A percentile compares a stretch with the other conserved stretches of the same genome.
Conservation (phyloP, 1,140 invertebrate species). For the Nasonia vitripennis region DNA sequence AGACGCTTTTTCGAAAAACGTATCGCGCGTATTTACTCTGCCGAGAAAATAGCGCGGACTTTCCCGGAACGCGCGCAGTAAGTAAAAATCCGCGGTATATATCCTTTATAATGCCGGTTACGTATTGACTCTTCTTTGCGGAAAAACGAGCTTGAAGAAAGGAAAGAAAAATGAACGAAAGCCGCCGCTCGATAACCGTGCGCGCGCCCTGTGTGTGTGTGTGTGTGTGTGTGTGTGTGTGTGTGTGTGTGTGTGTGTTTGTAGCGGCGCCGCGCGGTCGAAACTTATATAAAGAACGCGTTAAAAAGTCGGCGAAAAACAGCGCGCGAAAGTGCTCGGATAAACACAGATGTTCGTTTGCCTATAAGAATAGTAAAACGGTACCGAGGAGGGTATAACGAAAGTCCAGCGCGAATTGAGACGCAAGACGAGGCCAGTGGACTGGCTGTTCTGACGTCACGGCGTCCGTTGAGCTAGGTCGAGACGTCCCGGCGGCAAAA, state of each 20-base stretch:
- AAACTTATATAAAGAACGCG: constrained; percentile 12
- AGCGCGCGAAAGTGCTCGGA: background rate
- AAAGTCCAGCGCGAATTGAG: background rate
- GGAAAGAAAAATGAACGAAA: constrained; percentile 15
- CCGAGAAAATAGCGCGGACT: background rate
- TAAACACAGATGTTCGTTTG: background rate
- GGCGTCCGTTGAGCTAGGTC: constrained; percentile 68
- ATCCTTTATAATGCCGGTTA: constrained; percentile 6
- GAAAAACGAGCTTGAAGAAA: constrained; percentile 13
- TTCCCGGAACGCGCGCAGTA: background rate
- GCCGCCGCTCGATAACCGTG: background rate
- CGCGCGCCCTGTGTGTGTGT: too few species aligned
- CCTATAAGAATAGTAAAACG: too few species aligned
- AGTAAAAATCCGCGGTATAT: background rate
- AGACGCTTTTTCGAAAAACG: too few species aligned
- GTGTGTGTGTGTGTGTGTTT: too few species aligned
- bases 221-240: too few species aligned
- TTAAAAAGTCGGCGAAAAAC: background rate
- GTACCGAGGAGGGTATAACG: too few species aligned
- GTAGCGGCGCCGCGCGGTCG: background rate
- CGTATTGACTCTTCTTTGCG: constrained; percentile 17
- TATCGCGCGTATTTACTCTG: background rate
- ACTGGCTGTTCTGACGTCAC: constrained; percentile 60
- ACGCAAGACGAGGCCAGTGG: background rate
- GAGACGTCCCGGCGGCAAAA: constrained; percentile 55